Evolutionary conservation across 2,888 invertebrate species (phyloP).

Genomic region (Catocala nupta): DNA sequence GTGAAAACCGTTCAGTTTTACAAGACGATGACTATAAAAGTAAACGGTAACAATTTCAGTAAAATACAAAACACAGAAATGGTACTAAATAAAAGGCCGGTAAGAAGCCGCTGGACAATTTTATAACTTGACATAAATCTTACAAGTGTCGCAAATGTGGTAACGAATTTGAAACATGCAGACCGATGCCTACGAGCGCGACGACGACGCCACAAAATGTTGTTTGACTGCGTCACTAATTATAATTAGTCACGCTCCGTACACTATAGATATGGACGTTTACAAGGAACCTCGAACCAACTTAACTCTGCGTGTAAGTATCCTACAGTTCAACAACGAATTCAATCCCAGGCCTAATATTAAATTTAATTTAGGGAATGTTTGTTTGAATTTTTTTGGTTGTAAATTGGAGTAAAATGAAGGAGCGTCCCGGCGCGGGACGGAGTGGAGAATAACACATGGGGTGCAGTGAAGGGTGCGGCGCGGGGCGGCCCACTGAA

Average conservation of each 20-base stretch:
- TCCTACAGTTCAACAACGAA: slow-evolving; percentile 26
- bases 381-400: slow-evolving; percentile 85
- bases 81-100: slow-evolving; percentile 41
- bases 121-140: slow-evolving; percentile 52
- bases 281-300: slow-evolving; percentile 29
- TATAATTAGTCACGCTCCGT: slow-evolving; percentile 52
- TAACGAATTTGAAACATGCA: slow-evolving; percentile 41
- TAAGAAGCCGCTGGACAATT: slow-evolving; percentile 36
- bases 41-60: slow-evolving; percentile 45
- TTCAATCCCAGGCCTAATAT: slow-evolving; percentile 58
- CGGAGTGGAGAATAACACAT: slow-evolving; percentile 80
- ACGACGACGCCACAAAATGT: slow-evolving; percentile 30
- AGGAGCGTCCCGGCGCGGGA: slow-evolving; percentile 86
- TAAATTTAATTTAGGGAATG: slow-evolving; percentile 77
- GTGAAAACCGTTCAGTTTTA: slow-evolving; percentile 46
- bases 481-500: slow-evolving; percentile 84
- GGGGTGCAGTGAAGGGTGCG: slow-evolving; percentile 83
- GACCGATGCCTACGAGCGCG: no score
- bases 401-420: slow-evolving; percentile 87
- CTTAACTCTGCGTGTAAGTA: slow-evolving; percentile 27
- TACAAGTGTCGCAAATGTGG: slow-evolving; percentile 49
- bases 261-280: slow-evolving; percentile 45
- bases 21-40: slow-evolving; percentile 48
- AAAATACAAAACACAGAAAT: slow-evolving; percentile 44
- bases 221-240: slow-evolving; percentile 46